These are phyloP conservation scores for Bilobella aurantiaca DNA, from an alignment of 1,140 invertebrate species.

Conservation along the genomic window DNA sequence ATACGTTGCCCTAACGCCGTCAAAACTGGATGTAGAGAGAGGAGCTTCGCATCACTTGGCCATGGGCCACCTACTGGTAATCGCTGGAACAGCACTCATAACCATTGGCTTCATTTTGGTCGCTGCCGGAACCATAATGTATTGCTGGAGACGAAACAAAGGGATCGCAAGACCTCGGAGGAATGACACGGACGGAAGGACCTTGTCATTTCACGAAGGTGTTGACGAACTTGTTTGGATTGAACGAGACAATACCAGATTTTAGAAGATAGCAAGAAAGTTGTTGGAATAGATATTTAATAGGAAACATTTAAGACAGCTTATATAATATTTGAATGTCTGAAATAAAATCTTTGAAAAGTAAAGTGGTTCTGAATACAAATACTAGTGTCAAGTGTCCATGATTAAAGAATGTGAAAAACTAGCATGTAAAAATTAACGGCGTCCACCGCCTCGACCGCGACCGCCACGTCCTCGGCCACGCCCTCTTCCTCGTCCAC, in stretches of 20 bases:
- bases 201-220: slow-evolving; percentile 20
- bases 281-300: too few species aligned
- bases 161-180: slow-evolving; percentile 24
- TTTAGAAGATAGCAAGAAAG: too few species aligned
- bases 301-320: too few species aligned
- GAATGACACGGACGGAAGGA: slow-evolving; percentile 23
- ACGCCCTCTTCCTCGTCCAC: background rate
- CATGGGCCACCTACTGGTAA: background rate
- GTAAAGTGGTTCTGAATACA: too few species aligned
- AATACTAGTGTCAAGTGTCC: too few species aligned
- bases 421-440: too few species aligned
- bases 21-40: background rate
- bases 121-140: slow-evolving; percentile 2
- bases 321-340: too few species aligned
- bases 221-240: slow-evolving; percentile 27
- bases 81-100: slow-evolving; percentile 10
- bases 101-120: slow-evolving; percentile 2
- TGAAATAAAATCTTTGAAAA: too few species aligned
- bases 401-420: too few species aligned
- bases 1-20: background rate
- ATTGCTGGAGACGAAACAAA: slow-evolving; percentile 27
- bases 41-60: background rate
- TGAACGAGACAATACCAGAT: slow-evolving; percentile 2
- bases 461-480: slow-evolving; percentile 21
- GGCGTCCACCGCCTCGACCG: slow-evolving; percentile 5